Base-by-base conservation (phyloP, 2,888 invertebrate species). In the Leptinotarsa haldemani region DNA sequence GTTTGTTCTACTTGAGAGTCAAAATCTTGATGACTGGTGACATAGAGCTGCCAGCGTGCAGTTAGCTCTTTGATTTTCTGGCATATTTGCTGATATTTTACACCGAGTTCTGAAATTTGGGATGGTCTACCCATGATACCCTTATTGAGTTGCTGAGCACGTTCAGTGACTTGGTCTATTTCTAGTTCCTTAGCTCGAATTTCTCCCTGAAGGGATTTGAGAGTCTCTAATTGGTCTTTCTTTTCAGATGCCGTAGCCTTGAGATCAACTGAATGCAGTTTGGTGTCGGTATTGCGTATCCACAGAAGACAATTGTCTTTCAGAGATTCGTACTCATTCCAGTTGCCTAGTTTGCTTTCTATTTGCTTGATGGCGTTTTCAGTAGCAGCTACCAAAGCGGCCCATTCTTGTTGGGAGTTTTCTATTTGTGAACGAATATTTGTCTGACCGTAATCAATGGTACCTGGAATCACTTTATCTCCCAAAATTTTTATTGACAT, bases 21-120 rank as follows among this genome's bases (percentile, higher is more conserved):
- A 83, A 96, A 96, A 82, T 97, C 95, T 88, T 96, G 94, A 85
- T 97, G 97, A 46, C 93, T 93, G 63, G 91, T 92, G 0, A 96
- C 97, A 85, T 96, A 97, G 78, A 95, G 95, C 83, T 97, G 96
- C 98, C 98, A 98, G 81, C 95, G 94, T 69, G 92, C 92, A 40
- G 95, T 95, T 30, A 97, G 88, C 83, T 98, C 97, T 89, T 97
- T 98, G 0, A 97, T 94, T 87, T 96, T 95, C 81, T 94, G 94
- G 70, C 95, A 94, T 52, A 98, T 90, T 81, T 95, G 94, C 85
- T 97, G 97, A 84, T 98, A 98, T 87, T 97, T 96, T 3, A 95
- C 92, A 13, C 95, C 95, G n/a, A 97, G 87, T 87, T 98, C 97
- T 0, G 96, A 95, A 65, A 97, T 94, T 85, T 95, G 94, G 1